Conservation (phyloP, 2,113 vertebrate species). For the Chlorodrepanis virens region DNA sequence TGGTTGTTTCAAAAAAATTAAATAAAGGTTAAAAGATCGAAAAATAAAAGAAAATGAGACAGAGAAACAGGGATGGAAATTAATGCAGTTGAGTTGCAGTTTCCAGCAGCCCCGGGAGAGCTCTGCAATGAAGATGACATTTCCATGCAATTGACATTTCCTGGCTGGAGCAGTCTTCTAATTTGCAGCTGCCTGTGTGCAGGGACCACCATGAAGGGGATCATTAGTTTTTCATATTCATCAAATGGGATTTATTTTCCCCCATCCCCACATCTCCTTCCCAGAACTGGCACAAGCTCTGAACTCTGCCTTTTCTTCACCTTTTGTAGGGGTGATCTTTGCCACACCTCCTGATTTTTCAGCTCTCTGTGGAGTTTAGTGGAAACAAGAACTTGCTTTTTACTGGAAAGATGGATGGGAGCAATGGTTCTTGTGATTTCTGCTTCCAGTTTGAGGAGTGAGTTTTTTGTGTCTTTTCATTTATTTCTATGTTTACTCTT, state of each 20-base stretch:
- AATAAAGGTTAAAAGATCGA: slow-evolving; percentile 47
- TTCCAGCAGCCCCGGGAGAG: slow-evolving; percentile 22
- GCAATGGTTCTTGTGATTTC: background rate
- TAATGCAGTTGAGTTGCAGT: slow-evolving; percentile 25
- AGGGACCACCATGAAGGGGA: slow-evolving; percentile 31
- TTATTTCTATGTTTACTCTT: background rate
- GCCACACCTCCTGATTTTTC: background rate
- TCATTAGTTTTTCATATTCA: slow-evolving; percentile 50
- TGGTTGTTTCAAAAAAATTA: background rate
- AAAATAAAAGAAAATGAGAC: slow-evolving; percentile 1
- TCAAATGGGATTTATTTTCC: background rate
- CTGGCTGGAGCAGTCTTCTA: slow-evolving; percentile 2
- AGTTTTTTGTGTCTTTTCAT: background rate
- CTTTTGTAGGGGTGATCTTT: background rate
- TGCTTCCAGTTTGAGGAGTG: background rate
- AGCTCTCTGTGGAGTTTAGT: background rate
- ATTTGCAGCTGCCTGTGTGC: slow-evolving; percentile 43
- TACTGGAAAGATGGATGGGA: background rate
- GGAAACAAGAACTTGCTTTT: background rate
- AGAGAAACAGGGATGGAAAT: slow-evolving; percentile 26
- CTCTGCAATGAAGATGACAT: slow-evolving; percentile 52
- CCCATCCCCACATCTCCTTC: background rate
- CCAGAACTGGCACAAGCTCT: background rate
- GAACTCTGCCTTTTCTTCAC: background rate
- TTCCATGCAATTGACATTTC: slow-evolving; percentile 66